phyloP scores from a whole-genome alignment of 2,888 invertebrate genomes.

The Leuctra nigra region DNA sequence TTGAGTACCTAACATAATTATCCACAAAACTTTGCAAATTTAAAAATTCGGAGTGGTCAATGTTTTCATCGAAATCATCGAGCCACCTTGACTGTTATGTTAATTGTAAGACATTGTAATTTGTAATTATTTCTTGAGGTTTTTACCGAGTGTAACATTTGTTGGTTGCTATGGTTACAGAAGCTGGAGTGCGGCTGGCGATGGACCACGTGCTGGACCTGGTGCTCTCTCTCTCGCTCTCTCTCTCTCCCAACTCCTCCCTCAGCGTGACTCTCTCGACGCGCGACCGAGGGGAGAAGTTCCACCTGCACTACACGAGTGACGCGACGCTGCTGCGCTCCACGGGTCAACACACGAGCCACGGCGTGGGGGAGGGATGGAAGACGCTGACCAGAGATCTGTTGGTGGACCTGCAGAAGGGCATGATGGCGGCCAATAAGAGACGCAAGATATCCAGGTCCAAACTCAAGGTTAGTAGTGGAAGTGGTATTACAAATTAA shows the following conservation, averaged over 20 bases:
- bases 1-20: too few species aligned
- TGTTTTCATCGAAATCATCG: too few species aligned
- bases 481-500: too few species aligned
- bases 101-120: too few species aligned
- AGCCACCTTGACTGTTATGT: too few species aligned
- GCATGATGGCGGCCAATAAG: constrained; percentile 60
- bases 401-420: constrained; percentile 86
- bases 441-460: constrained; percentile 62
- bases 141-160: too few species aligned
- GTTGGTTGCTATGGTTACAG: too few species aligned
- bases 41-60: too few species aligned
- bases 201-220: constrained; percentile 65
- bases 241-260: constrained; percentile 71
- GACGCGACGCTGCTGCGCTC: constrained; percentile 65
- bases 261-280: constrained; percentile 71
- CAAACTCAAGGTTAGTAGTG: constrained; percentile 68
- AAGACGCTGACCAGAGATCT: constrained; percentile 78
- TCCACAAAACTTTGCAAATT: too few species aligned
- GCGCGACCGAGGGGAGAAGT: constrained; percentile 68
- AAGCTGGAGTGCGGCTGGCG: constrained; percentile 58
- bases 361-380: constrained; percentile 67
- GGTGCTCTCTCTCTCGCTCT: constrained; percentile 55
- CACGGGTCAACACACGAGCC: constrained; percentile 74
- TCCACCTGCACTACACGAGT: constrained; percentile 76
- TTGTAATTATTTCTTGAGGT: too few species aligned